Evolutionary conservation across 2,797 vertebrate species (phyloP).

Genomic region (Eulemur coronatus): DNA sequence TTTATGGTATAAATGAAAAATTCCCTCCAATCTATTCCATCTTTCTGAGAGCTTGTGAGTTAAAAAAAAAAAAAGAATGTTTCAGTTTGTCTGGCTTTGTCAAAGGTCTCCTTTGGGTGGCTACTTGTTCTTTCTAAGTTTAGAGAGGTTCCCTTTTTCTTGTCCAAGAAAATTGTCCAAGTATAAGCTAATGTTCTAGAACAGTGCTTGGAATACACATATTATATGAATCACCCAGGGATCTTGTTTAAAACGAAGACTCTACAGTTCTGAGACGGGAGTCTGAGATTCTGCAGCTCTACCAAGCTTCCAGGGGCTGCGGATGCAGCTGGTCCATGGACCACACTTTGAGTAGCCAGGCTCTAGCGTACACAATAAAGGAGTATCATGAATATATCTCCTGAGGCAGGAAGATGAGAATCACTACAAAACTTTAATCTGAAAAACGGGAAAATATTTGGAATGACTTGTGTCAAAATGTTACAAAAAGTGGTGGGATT

Average conservation of each 20-base stretch:
- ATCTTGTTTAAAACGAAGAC: background rate
- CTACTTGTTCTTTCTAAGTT: background rate
- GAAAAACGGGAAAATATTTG: background rate
- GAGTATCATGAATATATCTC: background rate
- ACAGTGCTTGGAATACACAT: background rate
- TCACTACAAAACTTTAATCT: background rate
- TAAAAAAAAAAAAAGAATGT: background rate
- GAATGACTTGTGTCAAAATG: background rate
- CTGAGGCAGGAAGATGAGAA: background rate
- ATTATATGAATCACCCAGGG: background rate
- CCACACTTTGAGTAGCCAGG: background rate
- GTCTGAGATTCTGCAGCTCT: background rate
- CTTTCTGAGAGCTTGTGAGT: background rate
- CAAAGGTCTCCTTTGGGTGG: background rate
- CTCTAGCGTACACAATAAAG: background rate
- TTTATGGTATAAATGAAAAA: background rate
- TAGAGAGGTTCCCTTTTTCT: background rate
- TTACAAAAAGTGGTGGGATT: background rate
- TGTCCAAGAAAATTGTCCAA: background rate
- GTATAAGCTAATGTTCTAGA: background rate
- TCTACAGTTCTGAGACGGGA: background rate
- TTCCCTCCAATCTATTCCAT: background rate
- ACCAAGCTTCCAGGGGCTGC: background rate
- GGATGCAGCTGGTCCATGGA: accelerated
- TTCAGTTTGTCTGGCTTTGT: background rate